Percentiles rank a stretch among this genome's conserved stretches.
Conservation (phyloP, 2,888 invertebrate genomes). For the Phragmatobia fuliginosa region DNA sequence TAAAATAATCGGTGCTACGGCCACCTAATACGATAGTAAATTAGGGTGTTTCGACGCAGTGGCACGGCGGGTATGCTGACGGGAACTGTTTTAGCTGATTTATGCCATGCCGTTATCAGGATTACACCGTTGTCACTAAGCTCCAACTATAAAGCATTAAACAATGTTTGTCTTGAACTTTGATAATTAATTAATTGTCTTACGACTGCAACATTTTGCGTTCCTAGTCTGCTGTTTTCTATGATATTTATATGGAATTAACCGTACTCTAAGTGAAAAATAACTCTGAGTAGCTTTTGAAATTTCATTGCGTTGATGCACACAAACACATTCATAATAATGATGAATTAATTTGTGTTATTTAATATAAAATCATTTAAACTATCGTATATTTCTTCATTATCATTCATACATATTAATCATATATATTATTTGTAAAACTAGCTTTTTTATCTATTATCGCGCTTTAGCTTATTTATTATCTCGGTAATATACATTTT, state of each 20-base stretch:
- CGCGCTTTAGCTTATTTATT: too few species aligned
- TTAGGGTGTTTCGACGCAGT: slow-evolving; percentile 73
- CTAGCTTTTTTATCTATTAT: too few species aligned
- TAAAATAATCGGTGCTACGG: slow-evolving; percentile 65
- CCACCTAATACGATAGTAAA: slow-evolving; percentile 76
- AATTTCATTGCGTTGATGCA: not conserved
- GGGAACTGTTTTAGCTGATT: slow-evolving; percentile 65
- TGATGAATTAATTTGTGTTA: too few species aligned
- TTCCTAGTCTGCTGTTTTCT: slow-evolving; percentile 35
- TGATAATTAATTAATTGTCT: slow-evolving; percentile 50
- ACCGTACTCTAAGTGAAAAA: not conserved
- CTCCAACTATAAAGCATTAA: slow-evolving; percentile 56
- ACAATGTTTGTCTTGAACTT: slow-evolving; percentile 48
- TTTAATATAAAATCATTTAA: too few species aligned
- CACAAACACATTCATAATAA: too few species aligned
- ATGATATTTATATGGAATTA: not conserved
- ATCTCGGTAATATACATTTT: too few species aligned
- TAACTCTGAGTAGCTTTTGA: not conserved
- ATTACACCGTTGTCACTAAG: slow-evolving; percentile 69
- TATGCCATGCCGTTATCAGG: slow-evolving; percentile 70
- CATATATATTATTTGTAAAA: too few species aligned
- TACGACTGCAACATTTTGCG: slow-evolving; percentile 40
- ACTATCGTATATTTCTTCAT: too few species aligned
- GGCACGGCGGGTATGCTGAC: slow-evolving; percentile 63
- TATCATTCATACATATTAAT: too few species aligned